Evolutionary conservation across 2,888 invertebrate species (phyloP), one percentile per base, ranked within the genome.

Genomic region (Cephus pygmeus): DNA sequence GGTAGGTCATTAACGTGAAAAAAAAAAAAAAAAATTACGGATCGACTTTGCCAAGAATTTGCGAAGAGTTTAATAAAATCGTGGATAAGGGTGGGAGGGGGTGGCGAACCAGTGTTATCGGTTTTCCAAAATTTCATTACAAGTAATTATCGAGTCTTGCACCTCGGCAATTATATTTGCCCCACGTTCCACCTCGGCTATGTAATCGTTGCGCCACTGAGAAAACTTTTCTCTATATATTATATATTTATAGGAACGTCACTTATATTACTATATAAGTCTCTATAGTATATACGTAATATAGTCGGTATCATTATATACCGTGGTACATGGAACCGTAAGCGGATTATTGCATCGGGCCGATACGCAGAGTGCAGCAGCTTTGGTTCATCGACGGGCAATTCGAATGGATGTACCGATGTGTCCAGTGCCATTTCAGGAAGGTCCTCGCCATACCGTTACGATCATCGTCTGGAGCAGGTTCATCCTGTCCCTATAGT

Each of bases 1-100:
- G 90, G 90, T 90, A 90, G 77, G 90, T 88, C 77, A 33, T 74
- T 77, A 68, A 36, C 36, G 75, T 80, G 75, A 75, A 75, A 75
- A 40, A 40, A 4, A 12, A 36, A 36, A 33, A 33, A 33, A 56
- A 15, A 56, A 56, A 23, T 23, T 2, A 0, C 23, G 9, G 75
- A 68, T 75, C 11, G 9, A 35, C 1, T n/a, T 23, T 15, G 0
- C 12, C 75, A n/a, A 69, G 75, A 56, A 23, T 56, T 40, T 23
- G 6, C 40, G 23, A 40, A 23, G 40, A 15, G 6, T 40, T 23
- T 23, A 40, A 40, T 23, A 40, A 23, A 40, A 15, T 40, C 23
- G 15, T 40, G 23, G 56, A 9, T 36, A 6, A 9, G 23, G 2
- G 12, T 11, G 15, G 35, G 33, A 30, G 75, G 1, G 35, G 73